Evolutionary conservation across 35 echinoderm and acorn worm species (phyloP).

Genomic region (Amphiura filiformis): DNA sequence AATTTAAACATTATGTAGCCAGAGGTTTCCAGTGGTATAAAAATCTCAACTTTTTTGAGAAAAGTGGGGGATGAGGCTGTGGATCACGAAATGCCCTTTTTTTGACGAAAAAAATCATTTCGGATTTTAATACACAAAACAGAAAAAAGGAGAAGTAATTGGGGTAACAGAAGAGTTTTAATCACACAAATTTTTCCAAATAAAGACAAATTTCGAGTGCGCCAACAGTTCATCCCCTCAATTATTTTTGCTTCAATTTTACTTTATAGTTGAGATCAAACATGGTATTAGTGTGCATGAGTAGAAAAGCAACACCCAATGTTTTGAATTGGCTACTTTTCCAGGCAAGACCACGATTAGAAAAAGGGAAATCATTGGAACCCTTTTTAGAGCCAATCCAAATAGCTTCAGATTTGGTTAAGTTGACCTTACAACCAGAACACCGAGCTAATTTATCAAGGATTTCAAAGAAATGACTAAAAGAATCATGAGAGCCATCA

Average conservation of each 20-base stretch:
- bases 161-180: slow-evolving; percentile 10
- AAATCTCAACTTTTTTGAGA: no score
- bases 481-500: slow-evolving; percentile 22
- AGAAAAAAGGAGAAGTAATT: background rate
- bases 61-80: no score
- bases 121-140: background rate
- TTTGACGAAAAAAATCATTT: background rate
- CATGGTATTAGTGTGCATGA: background rate
- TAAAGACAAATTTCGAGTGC: background rate
- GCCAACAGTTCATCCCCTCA: background rate
- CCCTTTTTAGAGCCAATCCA: slow-evolving; percentile 26
- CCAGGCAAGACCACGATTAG: slow-evolving; percentile 4
- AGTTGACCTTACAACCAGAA: slow-evolving; percentile 37
- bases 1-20: no score
- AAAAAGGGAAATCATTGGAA: background rate
- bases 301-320: background rate
- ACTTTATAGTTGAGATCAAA: background rate
- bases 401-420: slow-evolving; percentile 10
- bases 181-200: slow-evolving; percentile 6
- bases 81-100: no score
- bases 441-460: slow-evolving; percentile 13
- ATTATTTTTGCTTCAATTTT: background rate
- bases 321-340: background rate
- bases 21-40: no score
- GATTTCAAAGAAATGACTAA: slow-evolving; percentile 14